Evolutionary conservation across 2,113 vertebrate genomes (phyloP).

Genomic region (Hyperopisus bebe): DNA sequence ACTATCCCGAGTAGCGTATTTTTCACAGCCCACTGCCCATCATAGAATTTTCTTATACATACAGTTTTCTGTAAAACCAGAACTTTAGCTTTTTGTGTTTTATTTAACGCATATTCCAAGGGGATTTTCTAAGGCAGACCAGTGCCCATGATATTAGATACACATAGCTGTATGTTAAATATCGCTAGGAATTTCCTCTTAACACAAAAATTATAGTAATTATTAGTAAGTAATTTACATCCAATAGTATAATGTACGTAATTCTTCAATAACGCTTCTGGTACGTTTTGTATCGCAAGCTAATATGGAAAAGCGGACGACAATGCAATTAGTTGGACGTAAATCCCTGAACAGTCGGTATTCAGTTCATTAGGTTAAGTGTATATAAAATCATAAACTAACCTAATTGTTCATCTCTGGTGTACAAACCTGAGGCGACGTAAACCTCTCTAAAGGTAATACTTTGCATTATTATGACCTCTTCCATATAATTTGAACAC

Average conservation of each 20-base stretch:
- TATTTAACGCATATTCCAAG: background rate
- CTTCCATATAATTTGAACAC: background rate
- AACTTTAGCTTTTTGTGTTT: background rate
- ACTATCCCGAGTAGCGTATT: background rate
- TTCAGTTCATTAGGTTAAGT: background rate
- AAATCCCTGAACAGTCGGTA: background rate
- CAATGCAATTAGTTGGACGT: background rate
- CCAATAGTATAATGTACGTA: background rate
- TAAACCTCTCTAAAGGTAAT: background rate
- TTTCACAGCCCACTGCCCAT: background rate
- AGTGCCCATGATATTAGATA: background rate
- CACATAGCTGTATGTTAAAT: background rate
- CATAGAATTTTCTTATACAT: background rate
- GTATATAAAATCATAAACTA: constrained; percentile 27
- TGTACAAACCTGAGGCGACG: constrained; percentile 6
- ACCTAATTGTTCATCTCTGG: constrained; percentile 37
- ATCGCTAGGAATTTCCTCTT: background rate
- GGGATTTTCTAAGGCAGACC: background rate
- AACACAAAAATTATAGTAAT: background rate
- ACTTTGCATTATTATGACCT: background rate
- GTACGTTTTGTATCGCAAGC: background rate
- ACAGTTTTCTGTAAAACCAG: background rate
- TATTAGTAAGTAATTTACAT: background rate
- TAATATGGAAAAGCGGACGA: background rate
- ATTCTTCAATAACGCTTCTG: background rate